Evolutionary conservation across 2,113 vertebrate genomes (phyloP).

Genomic region (Mormyrus iriodes): DNA sequence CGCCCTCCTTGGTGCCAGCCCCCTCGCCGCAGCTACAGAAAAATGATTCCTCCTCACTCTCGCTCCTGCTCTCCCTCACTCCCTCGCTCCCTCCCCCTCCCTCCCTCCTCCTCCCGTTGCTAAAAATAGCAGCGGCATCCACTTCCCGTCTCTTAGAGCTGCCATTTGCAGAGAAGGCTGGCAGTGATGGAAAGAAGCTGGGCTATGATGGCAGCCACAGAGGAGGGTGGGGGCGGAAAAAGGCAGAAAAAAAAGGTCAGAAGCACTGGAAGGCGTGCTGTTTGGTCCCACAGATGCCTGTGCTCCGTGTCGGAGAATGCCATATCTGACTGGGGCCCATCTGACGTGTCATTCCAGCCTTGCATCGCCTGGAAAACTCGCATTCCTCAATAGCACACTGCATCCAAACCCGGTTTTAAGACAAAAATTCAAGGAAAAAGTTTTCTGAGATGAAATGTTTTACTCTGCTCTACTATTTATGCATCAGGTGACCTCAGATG

Average conservation of each 20-base stretch:
- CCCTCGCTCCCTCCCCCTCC: slow-evolving; percentile 36
- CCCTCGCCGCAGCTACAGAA: slow-evolving; percentile 50
- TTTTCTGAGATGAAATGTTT: background rate
- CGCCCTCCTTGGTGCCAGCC: slow-evolving; percentile 36
- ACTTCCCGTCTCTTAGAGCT: slow-evolving; percentile 52
- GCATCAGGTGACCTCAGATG: background rate
- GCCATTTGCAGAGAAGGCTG: slow-evolving; percentile 32
- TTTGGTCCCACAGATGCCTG: background rate
- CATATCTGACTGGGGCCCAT: background rate
- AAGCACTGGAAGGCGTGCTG: background rate
- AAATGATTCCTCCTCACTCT: slow-evolving; percentile 42
- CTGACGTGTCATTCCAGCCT: background rate
- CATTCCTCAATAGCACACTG: background rate
- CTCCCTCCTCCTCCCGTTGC: slow-evolving; percentile 48
- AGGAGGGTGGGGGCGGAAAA: background rate
- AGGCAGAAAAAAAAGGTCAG: background rate
- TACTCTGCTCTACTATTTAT: background rate
- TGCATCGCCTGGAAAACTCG: background rate
- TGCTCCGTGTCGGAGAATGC: background rate
- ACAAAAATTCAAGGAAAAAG: background rate
- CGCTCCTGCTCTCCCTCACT: slow-evolving; percentile 1
- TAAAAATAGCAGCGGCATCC: slow-evolving; percentile 69
- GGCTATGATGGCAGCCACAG: slow-evolving; percentile 27
- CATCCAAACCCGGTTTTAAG: background rate
- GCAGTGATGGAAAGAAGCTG: slow-evolving; percentile 42